Evolutionary conservation across 2,888 invertebrate genomes (phyloP).

Genomic region (Agrochola litura): DNA sequence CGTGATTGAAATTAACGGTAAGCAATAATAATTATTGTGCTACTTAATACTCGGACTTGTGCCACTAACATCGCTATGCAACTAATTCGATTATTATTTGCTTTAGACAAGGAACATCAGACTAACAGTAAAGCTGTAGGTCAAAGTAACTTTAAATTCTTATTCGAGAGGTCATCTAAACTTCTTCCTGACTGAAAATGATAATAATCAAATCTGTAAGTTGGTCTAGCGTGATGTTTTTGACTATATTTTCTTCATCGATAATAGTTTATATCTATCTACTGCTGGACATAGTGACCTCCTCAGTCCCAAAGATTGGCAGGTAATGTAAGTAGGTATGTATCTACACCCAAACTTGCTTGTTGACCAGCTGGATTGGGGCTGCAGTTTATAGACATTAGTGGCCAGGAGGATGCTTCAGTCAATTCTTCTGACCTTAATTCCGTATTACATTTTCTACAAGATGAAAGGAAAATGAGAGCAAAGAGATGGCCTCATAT

Average conservation of each 20-base stretch:
- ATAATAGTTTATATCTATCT: neutral
- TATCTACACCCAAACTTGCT: neutral
- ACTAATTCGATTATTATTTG: slow-evolving; percentile 45
- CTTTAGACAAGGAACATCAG: slow-evolving; percentile 48
- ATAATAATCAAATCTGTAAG: neutral
- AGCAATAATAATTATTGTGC: slow-evolving; percentile 48
- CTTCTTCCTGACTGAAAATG: slow-evolving; percentile 15
- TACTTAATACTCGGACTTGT: slow-evolving; percentile 35
- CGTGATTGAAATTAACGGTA: slow-evolving; percentile 55
- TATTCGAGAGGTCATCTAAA: slow-evolving; percentile 11
- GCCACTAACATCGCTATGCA: slow-evolving; percentile 36
- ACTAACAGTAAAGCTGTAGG: slow-evolving; percentile 40
- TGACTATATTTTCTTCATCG: neutral
- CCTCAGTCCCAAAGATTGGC: neutral
- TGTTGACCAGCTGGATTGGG: neutral
- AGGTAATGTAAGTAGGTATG: neutral
- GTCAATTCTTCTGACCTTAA: neutral
- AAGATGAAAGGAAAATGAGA: neutral
- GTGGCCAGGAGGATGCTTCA: neutral
- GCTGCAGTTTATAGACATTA: neutral
- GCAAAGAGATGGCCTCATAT: neutral
- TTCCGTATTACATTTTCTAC: neutral
- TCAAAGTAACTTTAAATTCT: slow-evolving; percentile 34
- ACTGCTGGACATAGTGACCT: neutral
- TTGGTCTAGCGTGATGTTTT: neutral